Evolutionary conservation across 2,113 vertebrate species (phyloP).

Genomic region (Indicator indicator): DNA sequence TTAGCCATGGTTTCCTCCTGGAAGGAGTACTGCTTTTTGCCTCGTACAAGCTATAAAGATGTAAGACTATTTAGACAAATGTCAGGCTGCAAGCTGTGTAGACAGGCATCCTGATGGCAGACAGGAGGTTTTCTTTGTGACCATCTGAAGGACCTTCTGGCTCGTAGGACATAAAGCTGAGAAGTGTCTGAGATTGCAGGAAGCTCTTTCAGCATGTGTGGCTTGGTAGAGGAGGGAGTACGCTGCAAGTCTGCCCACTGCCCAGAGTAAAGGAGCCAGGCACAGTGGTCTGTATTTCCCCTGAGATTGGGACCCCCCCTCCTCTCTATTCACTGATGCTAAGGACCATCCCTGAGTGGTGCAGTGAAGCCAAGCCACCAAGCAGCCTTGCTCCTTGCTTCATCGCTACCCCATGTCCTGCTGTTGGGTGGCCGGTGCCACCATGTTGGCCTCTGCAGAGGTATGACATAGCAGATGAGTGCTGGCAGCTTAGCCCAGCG

Average conservation of each 20-base stretch:
- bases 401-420: rapidly evolving
- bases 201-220: rapidly evolving
- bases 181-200: not conserved
- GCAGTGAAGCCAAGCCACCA: not conserved
- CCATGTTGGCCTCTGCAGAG: rapidly evolving
- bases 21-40: not conserved
- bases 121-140: not conserved
- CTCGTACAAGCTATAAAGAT: not conserved
- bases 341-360: rapidly evolving
- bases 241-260: not conserved
- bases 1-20: not conserved
- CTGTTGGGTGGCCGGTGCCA: rapidly evolving
- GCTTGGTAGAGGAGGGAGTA: rapidly evolving
- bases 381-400: not conserved
- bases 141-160: not conserved
- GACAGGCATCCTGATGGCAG: not conserved
- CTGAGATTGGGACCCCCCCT: rapidly evolving
- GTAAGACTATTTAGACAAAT: too few species aligned
- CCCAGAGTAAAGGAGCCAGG: not conserved
- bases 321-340: not conserved
- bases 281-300: not conserved
- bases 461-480: not conserved
- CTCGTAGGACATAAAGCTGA: not conserved
- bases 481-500: not conserved
- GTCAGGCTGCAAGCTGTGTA: not conserved